These are phyloP conservation scores for Darevskia mixta DNA, from an alignment of 2,797 vertebrate species.

Conservation along the genomic window DNA sequence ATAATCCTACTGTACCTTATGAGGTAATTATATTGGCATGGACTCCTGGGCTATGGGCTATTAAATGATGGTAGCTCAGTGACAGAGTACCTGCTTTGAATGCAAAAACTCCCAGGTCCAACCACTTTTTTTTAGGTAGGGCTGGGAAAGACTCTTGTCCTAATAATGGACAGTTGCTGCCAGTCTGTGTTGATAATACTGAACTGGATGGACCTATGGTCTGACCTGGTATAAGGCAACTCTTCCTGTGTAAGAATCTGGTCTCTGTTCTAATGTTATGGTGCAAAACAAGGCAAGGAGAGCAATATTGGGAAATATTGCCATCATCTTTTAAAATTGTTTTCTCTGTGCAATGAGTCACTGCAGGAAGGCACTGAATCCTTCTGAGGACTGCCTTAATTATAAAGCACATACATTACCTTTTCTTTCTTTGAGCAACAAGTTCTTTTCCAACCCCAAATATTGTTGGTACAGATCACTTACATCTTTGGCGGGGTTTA, in stretches of 20 bases:
- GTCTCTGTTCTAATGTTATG: not conserved
- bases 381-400: not conserved
- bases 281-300: not conserved
- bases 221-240: too few species aligned
- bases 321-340: not conserved
- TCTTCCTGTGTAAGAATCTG: not conserved
- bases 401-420: not conserved
- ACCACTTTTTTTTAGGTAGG: too few species aligned
- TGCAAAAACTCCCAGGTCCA: too few species aligned
- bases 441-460: not conserved
- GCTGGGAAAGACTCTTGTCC: too few species aligned
- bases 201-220: too few species aligned
- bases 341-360: not conserved
- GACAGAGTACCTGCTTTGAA: too few species aligned
- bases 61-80: too few species aligned
- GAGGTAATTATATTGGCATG: not conserved
- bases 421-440: not conserved
- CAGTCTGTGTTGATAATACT: too few species aligned
- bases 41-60: not conserved
- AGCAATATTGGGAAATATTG: not conserved
- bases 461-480: not conserved
- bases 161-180: too few species aligned
- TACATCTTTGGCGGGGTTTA: too few species aligned
- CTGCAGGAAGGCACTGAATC: not conserved
- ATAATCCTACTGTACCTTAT: not conserved